Evolutionary conservation across 2,113 vertebrate species (phyloP).

Genomic region (Syngnathus typhle): DNA sequence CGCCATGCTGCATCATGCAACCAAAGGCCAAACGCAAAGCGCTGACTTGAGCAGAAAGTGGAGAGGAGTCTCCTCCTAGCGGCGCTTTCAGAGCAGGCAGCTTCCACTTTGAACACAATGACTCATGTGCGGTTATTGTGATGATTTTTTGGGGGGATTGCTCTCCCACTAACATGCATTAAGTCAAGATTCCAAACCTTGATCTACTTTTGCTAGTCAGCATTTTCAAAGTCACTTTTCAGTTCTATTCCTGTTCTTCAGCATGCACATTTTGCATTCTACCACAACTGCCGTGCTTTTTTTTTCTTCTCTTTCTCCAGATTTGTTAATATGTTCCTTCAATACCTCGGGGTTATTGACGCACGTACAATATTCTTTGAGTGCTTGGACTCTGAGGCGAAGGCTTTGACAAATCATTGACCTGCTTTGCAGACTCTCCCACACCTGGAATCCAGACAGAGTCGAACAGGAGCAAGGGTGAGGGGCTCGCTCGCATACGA

Average conservation of each 20-base stretch:
- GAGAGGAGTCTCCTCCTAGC: background rate
- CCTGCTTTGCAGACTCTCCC: slow-evolving; percentile 55
- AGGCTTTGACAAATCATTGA: slow-evolving; percentile 68
- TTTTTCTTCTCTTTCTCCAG: background rate
- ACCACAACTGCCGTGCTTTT: slow-evolving; percentile 1
- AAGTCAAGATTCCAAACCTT: no score
- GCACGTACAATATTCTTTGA: background rate
- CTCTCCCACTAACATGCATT: no score
- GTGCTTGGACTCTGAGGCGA: slow-evolving; percentile 32
- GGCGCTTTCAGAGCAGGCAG: background rate
- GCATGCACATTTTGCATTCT: background rate
- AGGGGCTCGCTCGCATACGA: slow-evolving; percentile 33
- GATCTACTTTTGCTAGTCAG: no score
- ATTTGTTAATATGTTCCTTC: background rate
- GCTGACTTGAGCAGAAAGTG: background rate
- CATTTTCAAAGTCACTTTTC: background rate
- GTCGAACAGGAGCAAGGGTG: slow-evolving; percentile 34
- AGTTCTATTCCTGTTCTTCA: background rate
- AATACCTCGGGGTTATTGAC: background rate
- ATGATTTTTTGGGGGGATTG: background rate
- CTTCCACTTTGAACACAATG: background rate
- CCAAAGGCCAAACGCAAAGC: background rate
- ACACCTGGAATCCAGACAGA: slow-evolving; percentile 53
- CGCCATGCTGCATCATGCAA: no score
- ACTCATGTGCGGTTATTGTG: slow-evolving; percentile 6